Evolutionary conservation across 2,797 vertebrate species (phyloP).

Genomic region (Sebastes flavidus): DNA sequence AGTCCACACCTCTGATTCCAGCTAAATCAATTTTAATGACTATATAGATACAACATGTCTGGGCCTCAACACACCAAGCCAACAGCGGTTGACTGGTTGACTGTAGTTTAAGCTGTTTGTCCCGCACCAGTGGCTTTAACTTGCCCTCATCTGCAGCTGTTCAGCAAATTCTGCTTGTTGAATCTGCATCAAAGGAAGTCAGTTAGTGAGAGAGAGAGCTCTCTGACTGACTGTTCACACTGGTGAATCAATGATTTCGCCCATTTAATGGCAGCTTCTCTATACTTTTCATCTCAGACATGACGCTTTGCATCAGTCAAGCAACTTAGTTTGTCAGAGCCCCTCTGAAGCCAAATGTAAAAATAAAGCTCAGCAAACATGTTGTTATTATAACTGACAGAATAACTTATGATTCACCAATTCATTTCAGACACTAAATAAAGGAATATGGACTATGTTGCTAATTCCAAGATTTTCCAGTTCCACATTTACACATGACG

Average conservation of each 20-base stretch:
- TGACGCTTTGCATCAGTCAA: not conserved
- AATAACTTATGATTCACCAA: not conserved
- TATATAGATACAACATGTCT: not conserved
- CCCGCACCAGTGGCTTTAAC: not conserved
- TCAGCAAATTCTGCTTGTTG: not conserved
- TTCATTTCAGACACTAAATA: not conserved
- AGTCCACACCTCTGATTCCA: no score
- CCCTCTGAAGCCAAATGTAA: not conserved
- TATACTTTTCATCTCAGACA: not conserved
- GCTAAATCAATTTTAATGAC: not conserved
- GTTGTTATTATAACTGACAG: not conserved
- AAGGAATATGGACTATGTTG: not conserved
- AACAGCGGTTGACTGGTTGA: not conserved
- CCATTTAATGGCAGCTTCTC: not conserved
- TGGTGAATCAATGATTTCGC: not conserved
- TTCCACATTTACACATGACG: constrained; percentile 21
- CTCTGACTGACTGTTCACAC: not conserved
- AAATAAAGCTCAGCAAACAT: not conserved
- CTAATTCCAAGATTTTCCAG: constrained; percentile 13
- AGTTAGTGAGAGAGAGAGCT: not conserved
- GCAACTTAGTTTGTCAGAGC: not conserved
- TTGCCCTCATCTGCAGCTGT: not conserved
- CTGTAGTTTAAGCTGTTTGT: not conserved
- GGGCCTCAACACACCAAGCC: not conserved
- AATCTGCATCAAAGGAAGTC: not conserved